A percentile compares a stretch with the other conserved stretches of the same genome.
Conservation (phyloP, 2,797 vertebrate genomes). For the Hydrophis major region DNA sequence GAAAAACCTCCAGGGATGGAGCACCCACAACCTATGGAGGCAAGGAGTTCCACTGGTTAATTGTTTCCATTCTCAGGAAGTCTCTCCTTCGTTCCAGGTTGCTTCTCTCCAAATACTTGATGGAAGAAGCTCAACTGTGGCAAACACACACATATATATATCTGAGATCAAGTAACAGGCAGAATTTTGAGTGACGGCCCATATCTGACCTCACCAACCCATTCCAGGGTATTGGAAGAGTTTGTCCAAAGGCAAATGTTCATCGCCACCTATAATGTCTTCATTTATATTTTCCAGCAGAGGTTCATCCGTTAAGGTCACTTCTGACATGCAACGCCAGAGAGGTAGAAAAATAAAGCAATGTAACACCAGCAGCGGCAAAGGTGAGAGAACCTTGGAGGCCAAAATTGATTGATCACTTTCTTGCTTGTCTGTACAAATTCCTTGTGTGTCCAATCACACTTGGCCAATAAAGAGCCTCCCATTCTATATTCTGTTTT, state of each 20-base stretch:
- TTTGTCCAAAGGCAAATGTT: background rate
- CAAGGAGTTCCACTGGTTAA: too few relatives aligned
- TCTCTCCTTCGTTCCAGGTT: too few relatives aligned
- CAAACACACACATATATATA: background rate
- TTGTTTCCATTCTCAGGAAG: too few relatives aligned
- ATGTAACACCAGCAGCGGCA: background rate
- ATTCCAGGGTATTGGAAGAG: background rate
- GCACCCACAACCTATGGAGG: too few relatives aligned
- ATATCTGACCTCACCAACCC: background rate
- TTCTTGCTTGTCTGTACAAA: too few relatives aligned
- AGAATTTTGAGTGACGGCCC: background rate
- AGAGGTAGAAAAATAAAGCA: background rate
- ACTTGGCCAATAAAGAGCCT: too few relatives aligned
- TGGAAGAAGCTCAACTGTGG: background rate
- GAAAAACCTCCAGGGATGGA: too few relatives aligned
- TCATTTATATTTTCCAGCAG: background rate
- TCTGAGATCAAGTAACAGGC: background rate
- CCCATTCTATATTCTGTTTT: too few relatives aligned
- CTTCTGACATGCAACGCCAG: background rate
- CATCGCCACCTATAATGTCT: background rate
- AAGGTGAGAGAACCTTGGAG: background rate
- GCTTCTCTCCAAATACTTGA: background rate
- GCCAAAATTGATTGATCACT: background rate
- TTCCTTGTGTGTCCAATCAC: too few relatives aligned
- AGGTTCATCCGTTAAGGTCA: background rate